A percentile compares a stretch with the other conserved stretches of the same genome.
phyloP scores from a whole-genome alignment of 2,888 invertebrate species.

The Andrena dorsata region DNA sequence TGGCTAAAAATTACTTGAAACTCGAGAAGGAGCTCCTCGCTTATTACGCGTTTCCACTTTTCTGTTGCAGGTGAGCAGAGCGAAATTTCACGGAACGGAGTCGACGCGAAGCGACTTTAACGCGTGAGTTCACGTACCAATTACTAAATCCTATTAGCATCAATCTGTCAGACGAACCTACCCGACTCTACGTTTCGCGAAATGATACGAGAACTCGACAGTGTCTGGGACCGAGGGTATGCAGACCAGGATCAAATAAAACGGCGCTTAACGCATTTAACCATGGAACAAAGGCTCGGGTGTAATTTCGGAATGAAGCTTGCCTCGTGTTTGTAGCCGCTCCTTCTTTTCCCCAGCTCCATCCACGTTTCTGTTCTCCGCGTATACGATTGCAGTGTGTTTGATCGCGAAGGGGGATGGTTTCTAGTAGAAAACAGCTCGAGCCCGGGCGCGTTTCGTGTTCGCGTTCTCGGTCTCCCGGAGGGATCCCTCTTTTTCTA shows the following conservation, averaged over 20 bases:
- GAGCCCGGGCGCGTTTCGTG: constrained; percentile 34
- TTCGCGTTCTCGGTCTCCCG: constrained; percentile 56
- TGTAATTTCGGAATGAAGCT: constrained; percentile 59
- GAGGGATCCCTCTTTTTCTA: constrained; percentile 53
- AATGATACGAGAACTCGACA: constrained; percentile 38
- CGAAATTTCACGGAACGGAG: constrained; percentile 1
- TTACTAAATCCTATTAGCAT: constrained; percentile 44
- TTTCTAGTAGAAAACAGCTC: constrained; percentile 62
- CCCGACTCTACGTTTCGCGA: constrained; percentile 27
- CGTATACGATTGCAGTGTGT: constrained; percentile 54
- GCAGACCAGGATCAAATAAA: constrained; percentile 44
- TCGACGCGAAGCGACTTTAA: background rate
- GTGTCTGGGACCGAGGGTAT: background rate
- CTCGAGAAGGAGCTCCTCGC: background rate
- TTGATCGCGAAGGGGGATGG: constrained; percentile 59
- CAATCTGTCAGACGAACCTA: constrained; percentile 13
- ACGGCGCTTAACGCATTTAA: constrained; percentile 43
- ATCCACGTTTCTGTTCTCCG: background rate
- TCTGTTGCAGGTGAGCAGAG: constrained; percentile 64
- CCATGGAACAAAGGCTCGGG: constrained; percentile 50
- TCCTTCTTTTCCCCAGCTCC: background rate
- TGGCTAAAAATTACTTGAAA: background rate
- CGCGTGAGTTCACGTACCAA: constrained; percentile 45
- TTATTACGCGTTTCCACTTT: constrained; percentile 28
- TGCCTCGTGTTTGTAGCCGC: constrained; percentile 23